phyloP scores from a whole-genome alignment of 2,888 invertebrate genomes.

The Parelbella ahira region DNA sequence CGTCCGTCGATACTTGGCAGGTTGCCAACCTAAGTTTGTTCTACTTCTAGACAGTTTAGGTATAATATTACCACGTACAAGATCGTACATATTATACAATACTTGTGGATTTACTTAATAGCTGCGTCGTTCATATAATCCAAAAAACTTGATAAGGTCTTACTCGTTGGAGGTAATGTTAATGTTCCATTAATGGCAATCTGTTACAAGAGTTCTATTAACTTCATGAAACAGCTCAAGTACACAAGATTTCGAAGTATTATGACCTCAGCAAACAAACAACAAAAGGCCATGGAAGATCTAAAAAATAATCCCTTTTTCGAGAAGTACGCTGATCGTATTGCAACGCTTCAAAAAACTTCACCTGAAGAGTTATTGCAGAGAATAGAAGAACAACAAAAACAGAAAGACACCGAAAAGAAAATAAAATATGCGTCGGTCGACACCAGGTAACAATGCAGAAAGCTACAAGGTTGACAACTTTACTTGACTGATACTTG shows the following conservation, averaged over 20 bases:
- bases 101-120: too few relatives aligned
- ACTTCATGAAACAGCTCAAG: slow-evolving; percentile 30
- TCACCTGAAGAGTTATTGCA: slow-evolving; percentile 87
- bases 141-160: too few relatives aligned
- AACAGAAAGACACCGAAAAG: slow-evolving; percentile 52
- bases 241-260: slow-evolving; percentile 41
- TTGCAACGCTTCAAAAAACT: slow-evolving; percentile 85
- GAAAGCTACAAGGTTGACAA: too few relatives aligned
- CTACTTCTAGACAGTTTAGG: too few relatives aligned
- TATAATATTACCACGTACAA: too few relatives aligned
- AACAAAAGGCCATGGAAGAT: slow-evolving; percentile 77
- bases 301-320: slow-evolving; percentile 87
- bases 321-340: slow-evolving; percentile 89
- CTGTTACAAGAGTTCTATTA: slow-evolving; percentile 28
- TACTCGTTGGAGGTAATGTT: too few relatives aligned
- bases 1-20: too few relatives aligned
- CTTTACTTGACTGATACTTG: too few relatives aligned
- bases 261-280: slow-evolving; percentile 54
- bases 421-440: slow-evolving; percentile 56
- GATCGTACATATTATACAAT: too few relatives aligned
- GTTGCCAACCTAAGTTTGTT: too few relatives aligned
- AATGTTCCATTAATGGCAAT: slow-evolving; percentile 34
- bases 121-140: too few relatives aligned
- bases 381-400: slow-evolving; percentile 78
- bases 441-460: slow-evolving; percentile 52